Evolutionary conservation across 2,888 invertebrate genomes (phyloP), one percentile per base, ranked within the genome.

Genomic region (Temnothorax rugatulus): DNA sequence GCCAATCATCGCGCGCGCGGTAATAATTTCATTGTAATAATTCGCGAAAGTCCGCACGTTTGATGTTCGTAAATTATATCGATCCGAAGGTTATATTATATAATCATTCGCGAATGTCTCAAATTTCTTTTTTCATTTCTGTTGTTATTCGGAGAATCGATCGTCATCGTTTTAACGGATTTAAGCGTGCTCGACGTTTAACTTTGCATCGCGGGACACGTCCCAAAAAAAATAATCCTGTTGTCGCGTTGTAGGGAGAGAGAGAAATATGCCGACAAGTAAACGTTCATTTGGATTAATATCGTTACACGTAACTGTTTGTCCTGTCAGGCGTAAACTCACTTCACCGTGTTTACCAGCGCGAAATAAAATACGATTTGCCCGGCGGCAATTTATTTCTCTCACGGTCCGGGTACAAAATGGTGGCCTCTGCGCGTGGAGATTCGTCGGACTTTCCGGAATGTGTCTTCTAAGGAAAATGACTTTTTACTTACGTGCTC

Each of bases 201-300:
- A 68, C 71, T 59, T 71, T 8, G 34, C 71, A 25, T 79, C 79
- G 47, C 41, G 44, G 25, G 4, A 18, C 64, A 21, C 50, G 52
- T 52, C 13, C 50, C 25, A 79, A 69, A 83, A 74, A 74, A 82
- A 83, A 83, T 85, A 88, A 87, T 79, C 74, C 84, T 18, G 59
- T 52, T 34, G 64, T 59, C 71, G 73, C 69, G 87, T 29, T 29
- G 61, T 66, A 79, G 79, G 86, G 86, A 79, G 64, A 75, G 76
- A 86, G 84, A 87, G 85, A 87, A 87, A 87, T 87, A 89, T 87
- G 84, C 82, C 82, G 83, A 83, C 86, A 83, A 83, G 86, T 77
- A 83, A 89, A 87, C 89, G 88, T 89, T 87, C 88, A 88, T 89
- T 89, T 74, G 86, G 88, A 89, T 89, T 89, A 89, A 89, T 89